Percentiles rank a stretch among this genome's conserved stretches.
Conservation (phyloP, 1,140 invertebrate genomes). For the Zaprionus gabonicus region DNA sequence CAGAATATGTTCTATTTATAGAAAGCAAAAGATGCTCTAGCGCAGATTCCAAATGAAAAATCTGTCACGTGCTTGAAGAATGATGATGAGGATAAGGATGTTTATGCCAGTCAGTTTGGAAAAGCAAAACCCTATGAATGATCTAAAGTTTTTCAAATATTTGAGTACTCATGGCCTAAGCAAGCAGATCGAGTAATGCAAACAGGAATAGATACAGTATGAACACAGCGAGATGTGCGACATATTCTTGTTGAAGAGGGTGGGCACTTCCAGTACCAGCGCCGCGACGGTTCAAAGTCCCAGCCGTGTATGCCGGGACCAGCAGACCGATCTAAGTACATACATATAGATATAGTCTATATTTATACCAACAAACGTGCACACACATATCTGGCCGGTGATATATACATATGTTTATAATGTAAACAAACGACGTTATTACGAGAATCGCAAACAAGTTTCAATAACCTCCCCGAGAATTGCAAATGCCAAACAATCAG, state of each 20-base stretch:
- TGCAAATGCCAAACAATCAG: constrained; percentile 46
- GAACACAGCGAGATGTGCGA: constrained; percentile 16
- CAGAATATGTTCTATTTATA: constrained; percentile 57
- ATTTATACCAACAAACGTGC: constrained; percentile 17
- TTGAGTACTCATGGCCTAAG: neutral
- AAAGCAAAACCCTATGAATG: neutral
- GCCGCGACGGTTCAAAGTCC: constrained; percentile 65
- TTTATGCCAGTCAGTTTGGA: neutral
- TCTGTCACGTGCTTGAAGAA: constrained; percentile 24
- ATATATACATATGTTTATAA: constrained; percentile 49
- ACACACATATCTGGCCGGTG: constrained; percentile 24
- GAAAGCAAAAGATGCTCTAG: constrained; percentile 20
- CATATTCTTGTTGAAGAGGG: neutral
- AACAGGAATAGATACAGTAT: constrained; percentile 56
- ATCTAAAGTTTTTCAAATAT: constrained; percentile 9
- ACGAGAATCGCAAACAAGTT: constrained; percentile 66
- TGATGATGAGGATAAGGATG: constrained; percentile 6
- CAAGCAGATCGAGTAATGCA: constrained; percentile 51
- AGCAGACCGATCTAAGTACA: constrained; percentile 30
- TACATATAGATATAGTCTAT: constrained; percentile 19
- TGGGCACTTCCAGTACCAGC: constrained; percentile 43
- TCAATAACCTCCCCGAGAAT: constrained; percentile 64
- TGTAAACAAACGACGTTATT: constrained; percentile 60
- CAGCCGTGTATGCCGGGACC: constrained; percentile 34
- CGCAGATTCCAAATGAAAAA: constrained; percentile 16